Conservation (phyloP, 1,140 invertebrate species). For the Drosophila erecta region DNA sequence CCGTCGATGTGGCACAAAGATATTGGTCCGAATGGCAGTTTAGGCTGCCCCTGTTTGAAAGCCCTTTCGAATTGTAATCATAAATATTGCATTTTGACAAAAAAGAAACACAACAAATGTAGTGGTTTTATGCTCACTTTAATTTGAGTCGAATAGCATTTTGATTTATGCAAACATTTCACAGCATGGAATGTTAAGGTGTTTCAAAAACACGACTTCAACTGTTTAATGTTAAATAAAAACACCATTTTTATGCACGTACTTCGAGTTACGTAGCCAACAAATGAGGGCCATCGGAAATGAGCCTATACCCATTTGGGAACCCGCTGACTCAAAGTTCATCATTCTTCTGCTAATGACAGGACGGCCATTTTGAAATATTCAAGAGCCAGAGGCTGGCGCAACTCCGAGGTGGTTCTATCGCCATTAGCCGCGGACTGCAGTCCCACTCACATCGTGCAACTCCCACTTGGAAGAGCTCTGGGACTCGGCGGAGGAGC, state of each 20-base stretch:
- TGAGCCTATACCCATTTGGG: constrained; percentile 6
- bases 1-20: neutral
- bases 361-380: constrained; percentile 55
- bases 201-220: neutral
- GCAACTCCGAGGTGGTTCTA: constrained; percentile 29
- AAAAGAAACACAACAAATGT: too few relatives aligned
- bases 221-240: too few relatives aligned
- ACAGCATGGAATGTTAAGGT: too few relatives aligned
- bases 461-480: constrained; percentile 47
- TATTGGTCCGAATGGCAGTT: neutral
- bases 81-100: too few relatives aligned
- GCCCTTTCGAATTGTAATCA: neutral
- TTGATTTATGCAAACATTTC: too few relatives aligned
- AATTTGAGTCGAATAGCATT: too few relatives aligned
- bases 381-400: constrained; percentile 41
- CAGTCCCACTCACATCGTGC: constrained; percentile 19
- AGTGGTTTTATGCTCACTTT: too few relatives aligned
- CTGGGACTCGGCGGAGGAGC: constrained; percentile 27
- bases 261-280: neutral
- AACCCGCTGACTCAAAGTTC: constrained; percentile 18
- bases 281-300: neutral
- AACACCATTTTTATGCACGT: neutral
- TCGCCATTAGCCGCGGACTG: constrained; percentile 35
- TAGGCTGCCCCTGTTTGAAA: neutral
- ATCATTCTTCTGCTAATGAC: constrained; percentile 47